Evolutionary conservation across 2,888 invertebrate genomes (phyloP).

Genomic region (Coleophora deauratella): DNA sequence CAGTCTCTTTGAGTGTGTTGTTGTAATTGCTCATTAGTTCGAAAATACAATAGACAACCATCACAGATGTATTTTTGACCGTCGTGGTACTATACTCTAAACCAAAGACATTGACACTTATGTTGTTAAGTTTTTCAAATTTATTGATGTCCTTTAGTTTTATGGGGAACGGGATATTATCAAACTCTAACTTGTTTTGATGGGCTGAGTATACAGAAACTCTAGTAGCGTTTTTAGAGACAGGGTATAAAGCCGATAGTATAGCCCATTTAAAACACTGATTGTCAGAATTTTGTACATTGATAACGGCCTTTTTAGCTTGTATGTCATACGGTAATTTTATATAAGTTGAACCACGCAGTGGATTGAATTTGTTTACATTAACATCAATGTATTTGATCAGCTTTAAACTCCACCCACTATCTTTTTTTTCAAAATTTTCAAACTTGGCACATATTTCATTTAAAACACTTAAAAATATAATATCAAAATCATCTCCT

Average conservation of each 20-base stretch:
- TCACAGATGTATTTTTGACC: constrained; percentile 14
- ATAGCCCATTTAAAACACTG: constrained; percentile 22
- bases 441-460: constrained; percentile 12
- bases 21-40: background rate
- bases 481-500: constrained; percentile 13
- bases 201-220: too few species aligned
- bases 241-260: constrained; percentile 20
- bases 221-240: constrained; percentile 12
- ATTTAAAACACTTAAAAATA: constrained; percentile 8
- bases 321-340: constrained; percentile 19
- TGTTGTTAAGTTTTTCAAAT: constrained; percentile 20
- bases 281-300: constrained; percentile 20
- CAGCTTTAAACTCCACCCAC: constrained; percentile 17
- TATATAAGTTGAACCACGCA: constrained; percentile 16
- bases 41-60: constrained; percentile 11
- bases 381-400: constrained; percentile 16
- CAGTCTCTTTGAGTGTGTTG: constrained; percentile 14
- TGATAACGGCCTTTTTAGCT: constrained; percentile 21
- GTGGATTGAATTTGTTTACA: constrained; percentile 20
- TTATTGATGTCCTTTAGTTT: constrained; percentile 19
- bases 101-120: constrained; percentile 25
- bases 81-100: constrained; percentile 16
- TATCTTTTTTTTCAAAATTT: constrained; percentile 21
- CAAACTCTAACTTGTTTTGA: constrained; percentile 20
- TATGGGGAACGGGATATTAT: constrained; percentile 19